Conservation (phyloP, 1,140 invertebrate genomes). For the Brevipalpus yothersi region DNA sequence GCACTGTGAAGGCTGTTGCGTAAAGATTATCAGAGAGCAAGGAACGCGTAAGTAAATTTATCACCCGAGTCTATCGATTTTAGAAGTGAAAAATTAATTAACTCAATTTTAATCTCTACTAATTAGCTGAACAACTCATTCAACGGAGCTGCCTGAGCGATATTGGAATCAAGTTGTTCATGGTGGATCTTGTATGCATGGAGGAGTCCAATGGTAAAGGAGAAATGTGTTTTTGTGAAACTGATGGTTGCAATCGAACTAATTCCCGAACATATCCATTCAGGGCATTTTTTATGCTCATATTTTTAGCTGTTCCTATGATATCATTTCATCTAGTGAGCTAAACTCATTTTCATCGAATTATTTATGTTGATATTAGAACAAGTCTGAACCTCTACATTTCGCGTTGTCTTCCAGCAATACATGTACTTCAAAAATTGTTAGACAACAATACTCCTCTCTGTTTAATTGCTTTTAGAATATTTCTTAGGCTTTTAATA, state of each 20-base stretch:
- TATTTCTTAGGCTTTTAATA: no score
- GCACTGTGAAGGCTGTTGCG: constrained; percentile 73
- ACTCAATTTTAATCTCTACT: background rate
- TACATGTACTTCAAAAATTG: no score
- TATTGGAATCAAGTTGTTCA: constrained; percentile 80
- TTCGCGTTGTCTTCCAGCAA: no score
- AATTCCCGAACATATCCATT: background rate
- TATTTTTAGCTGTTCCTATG: background rate
- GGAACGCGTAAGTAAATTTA: constrained; percentile 42
- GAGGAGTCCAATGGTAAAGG: constrained; percentile 84
- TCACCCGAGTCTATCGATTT: background rate
- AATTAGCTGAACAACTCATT: constrained; percentile 22
- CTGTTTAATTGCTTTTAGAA: no score
- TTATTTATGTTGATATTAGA: no score
- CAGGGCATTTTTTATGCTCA: background rate
- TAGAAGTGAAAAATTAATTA: background rate
- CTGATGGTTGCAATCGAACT: constrained; percentile 60
- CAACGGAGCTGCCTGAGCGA: constrained; percentile 69
- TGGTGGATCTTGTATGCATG: constrained; percentile 95
- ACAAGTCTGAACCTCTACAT: no score
- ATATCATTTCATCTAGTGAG: background rate
- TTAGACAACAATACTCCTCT: no score
- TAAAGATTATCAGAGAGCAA: constrained; percentile 73
- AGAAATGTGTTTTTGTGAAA: constrained; percentile 93
- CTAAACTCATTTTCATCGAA: no score